Conservation (phyloP, 2,113 vertebrate species). For the Microcebus lehilahytsara region DNA sequence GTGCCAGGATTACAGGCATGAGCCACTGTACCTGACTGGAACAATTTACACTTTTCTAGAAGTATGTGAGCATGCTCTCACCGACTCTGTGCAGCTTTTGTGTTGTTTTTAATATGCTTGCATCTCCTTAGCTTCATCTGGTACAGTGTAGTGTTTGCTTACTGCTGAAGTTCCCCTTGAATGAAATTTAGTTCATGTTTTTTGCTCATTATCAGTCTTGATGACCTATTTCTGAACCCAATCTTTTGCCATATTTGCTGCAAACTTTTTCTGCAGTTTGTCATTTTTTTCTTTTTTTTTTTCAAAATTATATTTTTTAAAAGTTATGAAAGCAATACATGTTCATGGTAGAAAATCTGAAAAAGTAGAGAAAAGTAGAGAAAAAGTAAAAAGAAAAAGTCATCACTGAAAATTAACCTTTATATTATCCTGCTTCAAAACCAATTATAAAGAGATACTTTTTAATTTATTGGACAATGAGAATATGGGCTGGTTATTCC, state of each 20-base stretch:
- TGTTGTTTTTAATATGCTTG: background rate
- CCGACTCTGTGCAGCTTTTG: background rate
- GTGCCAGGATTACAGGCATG: too few species aligned
- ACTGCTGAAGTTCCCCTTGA: background rate
- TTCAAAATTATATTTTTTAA: background rate
- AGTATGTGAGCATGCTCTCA: background rate
- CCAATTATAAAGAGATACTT: background rate
- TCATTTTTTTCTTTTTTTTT: background rate
- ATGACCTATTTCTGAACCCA: background rate
- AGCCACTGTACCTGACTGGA: too few species aligned
- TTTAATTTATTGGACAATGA: background rate
- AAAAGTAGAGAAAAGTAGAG: too few species aligned
- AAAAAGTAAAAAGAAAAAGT: background rate
- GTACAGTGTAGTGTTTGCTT: background rate
- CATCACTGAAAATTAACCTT: background rate
- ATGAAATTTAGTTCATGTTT: background rate
- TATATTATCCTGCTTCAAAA: constrained; percentile 11
- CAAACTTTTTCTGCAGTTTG: background rate
- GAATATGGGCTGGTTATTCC: background rate
- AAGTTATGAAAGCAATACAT: background rate
- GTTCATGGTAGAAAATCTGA: background rate
- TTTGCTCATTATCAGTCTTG: background rate
- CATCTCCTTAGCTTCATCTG: background rate
- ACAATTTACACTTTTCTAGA: background rate
- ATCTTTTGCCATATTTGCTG: background rate